Conservation (phyloP, 2,797 vertebrate species). For the Artibeus jamaicensis region DNA sequence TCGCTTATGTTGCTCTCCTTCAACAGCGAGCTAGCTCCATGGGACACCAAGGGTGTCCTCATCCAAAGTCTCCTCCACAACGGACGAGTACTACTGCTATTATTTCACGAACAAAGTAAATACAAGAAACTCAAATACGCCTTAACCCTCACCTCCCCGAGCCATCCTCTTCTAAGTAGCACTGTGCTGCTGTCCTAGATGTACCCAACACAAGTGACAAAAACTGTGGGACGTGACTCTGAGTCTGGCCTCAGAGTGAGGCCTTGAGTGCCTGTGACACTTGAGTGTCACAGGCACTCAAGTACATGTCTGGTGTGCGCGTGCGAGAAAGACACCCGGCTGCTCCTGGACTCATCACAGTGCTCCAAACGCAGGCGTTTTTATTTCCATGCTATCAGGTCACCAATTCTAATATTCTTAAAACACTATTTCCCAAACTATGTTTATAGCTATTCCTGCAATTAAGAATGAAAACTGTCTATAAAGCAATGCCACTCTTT, state of each 20-base stretch:
- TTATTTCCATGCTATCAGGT: background rate
- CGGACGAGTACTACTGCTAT: background rate
- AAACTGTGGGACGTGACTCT: background rate
- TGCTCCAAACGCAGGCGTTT: background rate
- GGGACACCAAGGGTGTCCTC: background rate
- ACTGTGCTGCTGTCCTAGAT: background rate
- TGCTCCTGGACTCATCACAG: background rate
- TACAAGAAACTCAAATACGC: background rate
- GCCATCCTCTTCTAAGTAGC: background rate
- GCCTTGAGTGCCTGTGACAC: too few species aligned
- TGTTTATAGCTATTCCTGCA: background rate
- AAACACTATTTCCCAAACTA: background rate
- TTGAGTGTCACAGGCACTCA: background rate
- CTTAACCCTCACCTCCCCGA: background rate
- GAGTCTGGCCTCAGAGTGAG: background rate
- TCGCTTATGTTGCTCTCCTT: background rate
- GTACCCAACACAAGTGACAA: background rate
- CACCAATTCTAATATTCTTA: slow-evolving; percentile 5
- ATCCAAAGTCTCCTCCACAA: background rate
- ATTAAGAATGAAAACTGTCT: background rate
- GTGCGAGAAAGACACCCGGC: background rate
- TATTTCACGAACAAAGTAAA: background rate
- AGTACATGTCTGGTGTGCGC: background rate
- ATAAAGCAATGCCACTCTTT: background rate
- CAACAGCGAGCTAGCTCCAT: background rate